Evolutionary conservation across 2,888 invertebrate genomes (phyloP).

Genomic region (Coleophora deauratella): DNA sequence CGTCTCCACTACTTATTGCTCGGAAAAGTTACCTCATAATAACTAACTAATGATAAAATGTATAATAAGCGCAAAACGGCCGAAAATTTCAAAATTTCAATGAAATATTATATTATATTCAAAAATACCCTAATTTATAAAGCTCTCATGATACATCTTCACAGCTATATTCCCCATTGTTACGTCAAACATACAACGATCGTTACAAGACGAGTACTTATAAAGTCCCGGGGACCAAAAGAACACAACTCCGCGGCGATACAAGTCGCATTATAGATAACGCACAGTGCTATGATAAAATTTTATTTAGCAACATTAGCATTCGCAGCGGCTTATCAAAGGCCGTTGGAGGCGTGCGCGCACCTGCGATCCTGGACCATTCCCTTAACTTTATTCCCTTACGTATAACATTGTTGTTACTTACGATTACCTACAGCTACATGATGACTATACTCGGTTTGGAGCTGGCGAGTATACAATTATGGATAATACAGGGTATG

Average conservation of each 20-base stretch:
- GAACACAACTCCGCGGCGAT: constrained; percentile 29
- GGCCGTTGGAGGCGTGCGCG: constrained; percentile 28
- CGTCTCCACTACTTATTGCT: too few species aligned
- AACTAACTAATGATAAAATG: too few species aligned
- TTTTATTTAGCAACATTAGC: constrained; percentile 56
- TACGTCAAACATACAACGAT: too few species aligned
- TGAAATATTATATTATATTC: too few species aligned
- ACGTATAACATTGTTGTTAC: constrained; percentile 6
- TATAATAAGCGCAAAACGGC: too few species aligned
- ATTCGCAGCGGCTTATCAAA: constrained; percentile 49
- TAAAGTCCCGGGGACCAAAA: constrained; percentile 19
- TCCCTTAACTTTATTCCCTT: constrained; percentile 13
- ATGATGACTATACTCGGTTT: constrained; percentile 1
- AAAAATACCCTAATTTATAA: too few species aligned
- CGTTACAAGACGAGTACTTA: not conserved
- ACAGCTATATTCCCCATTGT: not conserved
- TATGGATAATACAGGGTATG: too few species aligned
- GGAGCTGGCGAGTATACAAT: too few species aligned
- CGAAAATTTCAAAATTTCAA: too few species aligned
- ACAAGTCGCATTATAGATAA: constrained; percentile 36
- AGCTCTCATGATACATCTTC: not conserved
- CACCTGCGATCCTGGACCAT: constrained; percentile 27
- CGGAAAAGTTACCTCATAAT: too few species aligned
- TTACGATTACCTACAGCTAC: constrained; percentile 1
- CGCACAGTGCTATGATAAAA: constrained; percentile 43